Conservation (phyloP, 2,888 invertebrate genomes). For the Philereme vetulata region DNA sequence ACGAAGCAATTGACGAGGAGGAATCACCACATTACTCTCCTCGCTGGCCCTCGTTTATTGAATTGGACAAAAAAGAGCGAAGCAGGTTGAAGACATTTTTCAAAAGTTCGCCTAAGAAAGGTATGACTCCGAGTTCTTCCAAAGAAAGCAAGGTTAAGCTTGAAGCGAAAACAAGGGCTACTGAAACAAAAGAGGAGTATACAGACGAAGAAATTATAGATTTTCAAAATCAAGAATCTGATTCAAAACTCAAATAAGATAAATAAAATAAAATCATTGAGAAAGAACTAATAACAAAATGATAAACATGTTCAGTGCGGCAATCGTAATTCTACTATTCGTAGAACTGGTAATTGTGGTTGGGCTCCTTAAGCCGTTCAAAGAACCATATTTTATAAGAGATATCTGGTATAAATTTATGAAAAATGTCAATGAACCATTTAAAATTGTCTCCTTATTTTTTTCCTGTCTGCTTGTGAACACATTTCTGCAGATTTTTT, state of each 20-base stretch:
- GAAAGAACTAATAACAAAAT: conserved; percentile 40
- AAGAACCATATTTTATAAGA: conserved; percentile 56
- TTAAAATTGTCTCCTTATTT: conserved; percentile 41
- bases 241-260: conserved; percentile 9
- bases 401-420: conserved; percentile 54
- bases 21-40: conserved; percentile 42
- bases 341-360: conserved; percentile 53
- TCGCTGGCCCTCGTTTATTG: conserved; percentile 54
- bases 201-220: no score
- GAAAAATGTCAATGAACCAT: conserved; percentile 35
- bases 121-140: conserved; percentile 9
- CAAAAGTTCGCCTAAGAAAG: conserved; percentile 39
- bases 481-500: conserved; percentile 53
- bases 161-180: neutral
- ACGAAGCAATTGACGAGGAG: conserved; percentile 37
- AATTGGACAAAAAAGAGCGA: conserved; percentile 51
- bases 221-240: no score
- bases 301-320: conserved; percentile 56
- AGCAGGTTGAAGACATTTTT: conserved; percentile 49
- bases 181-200: neutral
- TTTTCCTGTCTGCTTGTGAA: conserved; percentile 45
- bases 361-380: conserved; percentile 59
- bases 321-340: conserved; percentile 49
- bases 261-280: conserved; percentile 9
- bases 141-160: conserved; percentile 17